A percentile compares a stretch with the other conserved stretches of the same genome.
Evolutionary conservation across 1,140 invertebrate genomes (phyloP).

Genomic region (Rhagoletis zephyria): DNA sequence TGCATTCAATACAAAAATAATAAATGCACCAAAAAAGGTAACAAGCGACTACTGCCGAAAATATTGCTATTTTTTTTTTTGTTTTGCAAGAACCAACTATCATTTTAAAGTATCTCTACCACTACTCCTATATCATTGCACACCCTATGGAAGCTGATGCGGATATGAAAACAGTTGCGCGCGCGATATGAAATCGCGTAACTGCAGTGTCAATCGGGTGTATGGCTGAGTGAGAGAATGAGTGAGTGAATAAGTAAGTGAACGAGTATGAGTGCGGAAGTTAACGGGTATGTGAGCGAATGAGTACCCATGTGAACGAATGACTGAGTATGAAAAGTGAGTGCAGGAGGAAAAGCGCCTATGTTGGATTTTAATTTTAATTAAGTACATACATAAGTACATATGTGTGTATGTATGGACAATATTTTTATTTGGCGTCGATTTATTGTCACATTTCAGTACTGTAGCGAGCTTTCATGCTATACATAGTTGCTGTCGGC

Average conservation of each 20-base stretch:
- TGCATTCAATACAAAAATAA: background rate
- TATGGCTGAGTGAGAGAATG: too few relatives aligned
- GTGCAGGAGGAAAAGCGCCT: background rate
- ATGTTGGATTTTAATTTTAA: conserved; percentile 19
- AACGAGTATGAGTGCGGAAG: too few relatives aligned
- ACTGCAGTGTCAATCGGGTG: background rate
- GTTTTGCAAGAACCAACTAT: conserved; percentile 35
- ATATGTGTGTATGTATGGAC: too few relatives aligned
- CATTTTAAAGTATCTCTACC: background rate
- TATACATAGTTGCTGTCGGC: background rate
- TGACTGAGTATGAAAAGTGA: background rate
- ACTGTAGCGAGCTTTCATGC: background rate
- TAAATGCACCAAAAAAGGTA: background rate
- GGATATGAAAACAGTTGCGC: conserved; percentile 48
- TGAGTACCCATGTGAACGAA: background rate
- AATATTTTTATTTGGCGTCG: background rate
- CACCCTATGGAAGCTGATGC: background rate
- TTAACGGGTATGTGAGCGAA: too few relatives aligned
- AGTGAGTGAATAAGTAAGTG: too few relatives aligned
- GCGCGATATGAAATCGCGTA: conserved; percentile 29
- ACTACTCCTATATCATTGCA: background rate
- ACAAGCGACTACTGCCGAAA: background rate
- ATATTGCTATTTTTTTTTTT: conserved; percentile 11
- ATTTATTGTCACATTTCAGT: conserved; percentile 2
- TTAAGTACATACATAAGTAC: background rate